These are phyloP conservation scores for Blera fallax DNA, from an alignment of 2,888 invertebrate genomes.

Conservation along the genomic window DNA sequence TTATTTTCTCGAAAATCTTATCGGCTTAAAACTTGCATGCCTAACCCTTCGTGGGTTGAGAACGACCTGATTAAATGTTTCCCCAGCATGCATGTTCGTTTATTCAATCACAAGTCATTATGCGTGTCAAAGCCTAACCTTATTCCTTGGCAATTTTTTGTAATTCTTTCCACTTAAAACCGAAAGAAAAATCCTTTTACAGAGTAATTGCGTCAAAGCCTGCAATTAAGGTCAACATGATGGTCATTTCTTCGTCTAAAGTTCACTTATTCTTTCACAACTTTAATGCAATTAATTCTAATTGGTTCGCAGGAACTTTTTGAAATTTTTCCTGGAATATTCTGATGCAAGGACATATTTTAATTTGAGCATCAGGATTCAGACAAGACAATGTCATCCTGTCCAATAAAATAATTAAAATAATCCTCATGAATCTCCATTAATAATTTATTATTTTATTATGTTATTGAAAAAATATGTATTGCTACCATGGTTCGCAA, in stretches of 20 bases:
- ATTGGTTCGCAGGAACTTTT: neutral
- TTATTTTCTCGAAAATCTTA: no score
- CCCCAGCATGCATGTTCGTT: neutral
- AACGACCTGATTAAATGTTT: neutral
- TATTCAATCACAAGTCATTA: neutral
- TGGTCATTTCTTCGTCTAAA: constrained; percentile 13
- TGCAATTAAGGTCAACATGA: constrained; percentile 44
- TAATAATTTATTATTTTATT: constrained; percentile 30
- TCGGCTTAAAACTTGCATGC: neutral
- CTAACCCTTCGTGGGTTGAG: neutral
- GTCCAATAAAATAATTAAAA: neutral
- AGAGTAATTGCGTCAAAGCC: neutral
- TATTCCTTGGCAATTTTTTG: neutral
- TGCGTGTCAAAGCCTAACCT: constrained; percentile 2
- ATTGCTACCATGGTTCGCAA: constrained; percentile 16
- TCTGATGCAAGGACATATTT: neutral
- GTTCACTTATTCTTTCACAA: neutral
- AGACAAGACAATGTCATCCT: neutral
- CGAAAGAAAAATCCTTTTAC: neutral
- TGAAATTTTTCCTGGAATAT: neutral
- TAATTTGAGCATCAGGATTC: neutral
- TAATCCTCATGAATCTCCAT: neutral
- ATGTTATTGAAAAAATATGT: constrained; percentile 29
- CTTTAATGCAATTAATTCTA: constrained; percentile 27
- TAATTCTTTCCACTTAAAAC: constrained; percentile 8